phyloP scores from a whole-genome alignment of 2,888 invertebrate genomes.

The Platypus cylindrus region DNA sequence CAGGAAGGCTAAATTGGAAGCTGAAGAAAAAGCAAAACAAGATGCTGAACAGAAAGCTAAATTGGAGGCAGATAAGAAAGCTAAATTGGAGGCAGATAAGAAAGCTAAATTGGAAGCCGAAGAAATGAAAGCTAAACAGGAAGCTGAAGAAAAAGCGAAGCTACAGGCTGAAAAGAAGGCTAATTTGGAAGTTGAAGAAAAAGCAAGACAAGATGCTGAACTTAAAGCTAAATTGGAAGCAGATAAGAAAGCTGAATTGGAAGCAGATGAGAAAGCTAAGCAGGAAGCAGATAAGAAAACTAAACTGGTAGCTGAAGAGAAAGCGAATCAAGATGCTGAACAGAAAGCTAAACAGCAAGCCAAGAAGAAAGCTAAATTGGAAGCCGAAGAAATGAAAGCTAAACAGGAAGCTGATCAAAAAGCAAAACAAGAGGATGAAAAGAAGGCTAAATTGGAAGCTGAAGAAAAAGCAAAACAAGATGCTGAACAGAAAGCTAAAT shows the following conservation, averaged over 20 bases:
- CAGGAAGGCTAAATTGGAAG: slow-evolving; percentile 16
- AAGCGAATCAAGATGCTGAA: too few relatives aligned
- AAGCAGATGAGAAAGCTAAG: slow-evolving; percentile 17
- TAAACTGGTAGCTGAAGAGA: slow-evolving; percentile 12
- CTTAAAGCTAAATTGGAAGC: slow-evolving; percentile 14
- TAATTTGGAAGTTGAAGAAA: slow-evolving; percentile 13
- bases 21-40: slow-evolving; percentile 15
- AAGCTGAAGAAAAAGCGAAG: slow-evolving; percentile 13
- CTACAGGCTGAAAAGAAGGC: slow-evolving; percentile 15
- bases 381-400: slow-evolving; percentile 17
- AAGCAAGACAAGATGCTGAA: slow-evolving; percentile 16
- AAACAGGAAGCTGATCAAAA: slow-evolving; percentile 11
- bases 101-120: slow-evolving; percentile 10
- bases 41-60: slow-evolving; percentile 19
- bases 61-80: slow-evolving; percentile 16
- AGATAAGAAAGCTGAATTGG: slow-evolving; percentile 14
- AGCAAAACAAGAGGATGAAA: slow-evolving; percentile 13
- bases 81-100: slow-evolving; percentile 8
- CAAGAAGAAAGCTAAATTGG: slow-evolving; percentile 12
- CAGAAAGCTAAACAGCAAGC: slow-evolving; percentile 11
- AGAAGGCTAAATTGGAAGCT: slow-evolving; percentile 7
- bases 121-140: slow-evolving; percentile 12
- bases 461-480: slow-evolving; percentile 9
- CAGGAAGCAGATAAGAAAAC: slow-evolving; percentile 9
- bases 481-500: slow-evolving; percentile 10